Percentiles rank a stretch among this genome's conserved stretches.
phyloP scores from a whole-genome alignment of 2,888 invertebrate species.

The Scaptomyza tumidula region DNA sequence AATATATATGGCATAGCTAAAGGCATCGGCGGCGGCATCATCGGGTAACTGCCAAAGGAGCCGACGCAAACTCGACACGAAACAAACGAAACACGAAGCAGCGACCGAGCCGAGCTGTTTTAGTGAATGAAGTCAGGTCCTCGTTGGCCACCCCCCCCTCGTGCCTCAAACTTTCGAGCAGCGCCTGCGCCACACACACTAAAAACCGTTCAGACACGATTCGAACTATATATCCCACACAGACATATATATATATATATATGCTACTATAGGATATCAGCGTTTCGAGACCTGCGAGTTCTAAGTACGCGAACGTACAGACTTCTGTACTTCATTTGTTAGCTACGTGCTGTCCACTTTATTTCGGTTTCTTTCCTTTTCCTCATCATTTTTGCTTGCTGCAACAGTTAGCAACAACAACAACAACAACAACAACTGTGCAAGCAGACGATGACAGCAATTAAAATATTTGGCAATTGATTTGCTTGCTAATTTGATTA shows the following conservation, averaged over 20 bases:
- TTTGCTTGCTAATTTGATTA: conserved; percentile 49
- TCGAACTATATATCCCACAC: neutral
- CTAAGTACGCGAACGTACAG: neutral
- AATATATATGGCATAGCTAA: neutral
- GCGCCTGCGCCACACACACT: conserved; percentile 61
- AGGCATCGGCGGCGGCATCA: conserved; percentile 2
- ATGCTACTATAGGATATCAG: conserved; percentile 25
- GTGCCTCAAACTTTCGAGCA: neutral
- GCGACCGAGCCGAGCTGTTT: conserved; percentile 25
- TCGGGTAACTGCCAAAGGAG: neutral
- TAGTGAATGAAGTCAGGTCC: conserved; percentile 59
- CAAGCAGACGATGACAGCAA: conserved; percentile 15
- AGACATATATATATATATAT: too few species aligned
- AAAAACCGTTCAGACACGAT: conserved; percentile 2
- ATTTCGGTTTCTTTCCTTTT: neutral
- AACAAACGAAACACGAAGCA: neutral
- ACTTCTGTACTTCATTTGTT: conserved; percentile 62
- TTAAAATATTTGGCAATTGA: conserved; percentile 55
- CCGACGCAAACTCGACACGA: neutral
- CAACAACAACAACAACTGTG: too few species aligned
- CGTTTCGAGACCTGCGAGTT: conserved; percentile 6
- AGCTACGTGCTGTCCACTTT: conserved; percentile 39
- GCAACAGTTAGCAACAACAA: conserved; percentile 18
- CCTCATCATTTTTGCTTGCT: neutral
- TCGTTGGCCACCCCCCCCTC: conserved; percentile 15